phyloP scores from a whole-genome alignment of 2,113 vertebrate species.

The Desmodus rotundus region DNA sequence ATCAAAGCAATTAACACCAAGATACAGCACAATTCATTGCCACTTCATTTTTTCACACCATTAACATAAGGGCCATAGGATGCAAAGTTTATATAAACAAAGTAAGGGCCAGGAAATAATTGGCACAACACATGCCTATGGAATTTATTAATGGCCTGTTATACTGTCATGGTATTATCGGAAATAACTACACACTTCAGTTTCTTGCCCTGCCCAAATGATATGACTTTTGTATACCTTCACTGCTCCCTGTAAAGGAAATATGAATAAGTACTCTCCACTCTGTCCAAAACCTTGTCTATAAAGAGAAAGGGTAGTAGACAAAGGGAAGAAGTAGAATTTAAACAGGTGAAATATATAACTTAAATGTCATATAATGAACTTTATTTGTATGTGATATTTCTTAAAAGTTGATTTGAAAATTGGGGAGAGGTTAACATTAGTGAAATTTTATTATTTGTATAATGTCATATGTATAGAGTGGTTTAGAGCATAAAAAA shows the following conservation, averaged over 20 bases:
- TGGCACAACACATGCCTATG: not conserved
- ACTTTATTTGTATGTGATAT: not conserved
- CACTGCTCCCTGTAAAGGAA: not conserved
- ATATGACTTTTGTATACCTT: not conserved
- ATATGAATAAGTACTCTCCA: not conserved
- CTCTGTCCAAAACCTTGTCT: not conserved
- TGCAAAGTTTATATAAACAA: not conserved
- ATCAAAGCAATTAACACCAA: not conserved
- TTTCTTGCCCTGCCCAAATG: not conserved
- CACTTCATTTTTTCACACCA: not conserved
- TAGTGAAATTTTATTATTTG: not conserved
- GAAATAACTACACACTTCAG: not conserved
- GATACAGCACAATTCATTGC: not conserved
- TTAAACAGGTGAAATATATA: not conserved
- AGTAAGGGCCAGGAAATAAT: not conserved
- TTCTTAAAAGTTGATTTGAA: not conserved
- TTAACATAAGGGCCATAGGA: not conserved
- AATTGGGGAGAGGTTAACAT: not conserved
- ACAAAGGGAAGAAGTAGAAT: not conserved
- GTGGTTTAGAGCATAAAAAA: not conserved
- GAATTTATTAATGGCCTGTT: not conserved
- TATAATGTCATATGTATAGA: not conserved
- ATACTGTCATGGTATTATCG: not conserved
- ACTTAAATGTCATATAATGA: not conserved
- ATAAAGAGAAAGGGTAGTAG: not conserved